phyloP scores from a whole-genome alignment of 2,113 vertebrate genomes.

The Corythornis madagascariensis region DNA sequence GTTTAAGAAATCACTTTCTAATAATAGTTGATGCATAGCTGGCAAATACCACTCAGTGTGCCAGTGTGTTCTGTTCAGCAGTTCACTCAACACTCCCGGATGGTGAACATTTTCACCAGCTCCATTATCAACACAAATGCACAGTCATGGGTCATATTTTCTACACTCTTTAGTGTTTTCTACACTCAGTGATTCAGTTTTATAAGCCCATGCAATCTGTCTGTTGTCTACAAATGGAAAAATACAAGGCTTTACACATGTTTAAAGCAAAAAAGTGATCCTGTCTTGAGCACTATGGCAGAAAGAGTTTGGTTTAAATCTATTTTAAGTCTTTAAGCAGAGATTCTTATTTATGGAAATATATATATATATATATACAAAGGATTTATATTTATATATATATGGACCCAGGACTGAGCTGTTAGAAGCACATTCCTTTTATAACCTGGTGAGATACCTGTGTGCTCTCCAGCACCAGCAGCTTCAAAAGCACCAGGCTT shows the following conservation, averaged over 20 bases:
- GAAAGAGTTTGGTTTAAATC: neutral
- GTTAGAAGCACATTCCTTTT: neutral
- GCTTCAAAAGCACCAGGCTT: neutral
- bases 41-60: neutral
- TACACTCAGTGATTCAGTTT: neutral
- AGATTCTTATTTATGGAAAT: neutral
- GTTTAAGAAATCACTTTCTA: conserved; percentile 15
- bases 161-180: neutral
- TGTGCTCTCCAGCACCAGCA: neutral
- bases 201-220: neutral
- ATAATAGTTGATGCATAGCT: neutral
- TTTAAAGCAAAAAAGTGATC: neutral
- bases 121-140: neutral
- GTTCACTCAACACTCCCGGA: neutral
- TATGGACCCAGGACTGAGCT: neutral
- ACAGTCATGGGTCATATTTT: neutral
- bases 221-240: neutral
- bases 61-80: neutral
- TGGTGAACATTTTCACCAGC: neutral
- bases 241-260: neutral
- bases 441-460: neutral
- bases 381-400: no score
- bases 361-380: no score
- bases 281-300: neutral
- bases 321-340: neutral